A percentile compares a stretch with the other conserved stretches of the same genome.
Evolutionary conservation across 1,140 invertebrate genomes (phyloP).

Genomic region (Drosophila ambigua): DNA sequence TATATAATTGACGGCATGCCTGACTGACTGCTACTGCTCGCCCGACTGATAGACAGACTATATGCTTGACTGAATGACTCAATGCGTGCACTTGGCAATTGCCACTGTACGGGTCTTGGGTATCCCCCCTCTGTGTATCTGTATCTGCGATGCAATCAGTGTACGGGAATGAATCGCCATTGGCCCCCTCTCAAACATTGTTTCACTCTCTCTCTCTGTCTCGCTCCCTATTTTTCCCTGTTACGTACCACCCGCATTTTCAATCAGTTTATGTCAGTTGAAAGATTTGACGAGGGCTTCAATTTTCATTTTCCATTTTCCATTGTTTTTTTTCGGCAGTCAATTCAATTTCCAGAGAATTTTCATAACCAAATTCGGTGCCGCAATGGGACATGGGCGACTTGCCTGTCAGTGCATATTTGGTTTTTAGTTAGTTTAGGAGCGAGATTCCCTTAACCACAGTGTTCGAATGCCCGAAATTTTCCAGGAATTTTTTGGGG

Average conservation of each 20-base stretch:
- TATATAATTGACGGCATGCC: conserved; percentile 36
- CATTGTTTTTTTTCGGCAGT: conserved; percentile 45
- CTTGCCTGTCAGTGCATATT: conserved; percentile 27
- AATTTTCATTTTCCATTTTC: conserved; percentile 24
- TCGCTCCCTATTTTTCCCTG: neutral
- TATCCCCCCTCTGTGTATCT: conserved; percentile 9
- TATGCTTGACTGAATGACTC: conserved; percentile 44
- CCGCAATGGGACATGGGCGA: conserved; percentile 3
- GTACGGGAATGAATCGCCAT: conserved; percentile 25
- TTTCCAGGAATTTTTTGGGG: neutral
- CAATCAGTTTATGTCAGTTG: conserved; percentile 67
- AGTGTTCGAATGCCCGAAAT: neutral
- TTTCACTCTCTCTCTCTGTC: conserved; percentile 4
- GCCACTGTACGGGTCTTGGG: conserved; percentile 32
- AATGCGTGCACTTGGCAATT: conserved; percentile 67
- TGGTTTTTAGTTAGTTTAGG: neutral
- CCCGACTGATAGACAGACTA: neutral
- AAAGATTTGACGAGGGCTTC: conserved; percentile 59
- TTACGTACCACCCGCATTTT: conserved; percentile 56
- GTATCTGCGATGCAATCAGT: conserved; percentile 39
- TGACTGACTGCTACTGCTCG: conserved; percentile 3
- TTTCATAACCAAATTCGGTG: conserved; percentile 39
- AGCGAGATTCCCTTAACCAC: neutral
- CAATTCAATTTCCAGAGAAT: conserved; percentile 70
- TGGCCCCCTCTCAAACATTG: conserved; percentile 17